phyloP scores from a whole-genome alignment of 64 coral and sea anemone species.

The Hydrozoanthus tunicans region DNA sequence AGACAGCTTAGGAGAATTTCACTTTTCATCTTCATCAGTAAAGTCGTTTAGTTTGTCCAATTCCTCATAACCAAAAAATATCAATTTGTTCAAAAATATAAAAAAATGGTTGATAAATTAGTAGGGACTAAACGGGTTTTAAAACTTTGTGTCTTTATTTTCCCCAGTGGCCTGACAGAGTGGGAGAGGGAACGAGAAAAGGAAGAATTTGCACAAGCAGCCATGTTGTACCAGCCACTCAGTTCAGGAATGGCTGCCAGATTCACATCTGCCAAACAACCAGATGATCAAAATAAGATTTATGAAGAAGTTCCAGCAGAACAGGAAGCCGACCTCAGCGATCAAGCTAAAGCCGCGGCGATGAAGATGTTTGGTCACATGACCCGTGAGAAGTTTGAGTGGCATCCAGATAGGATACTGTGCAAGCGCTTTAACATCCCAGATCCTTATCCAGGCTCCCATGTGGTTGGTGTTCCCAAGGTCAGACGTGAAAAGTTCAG shows the following conservation, averaged over 20 bases:
- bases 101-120: too few relatives aligned
- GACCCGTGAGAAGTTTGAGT: slow-evolving; percentile 89
- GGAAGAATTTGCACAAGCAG: slow-evolving; percentile 88
- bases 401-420: slow-evolving; percentile 89
- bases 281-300: slow-evolving; percentile 67
- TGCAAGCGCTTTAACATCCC: slow-evolving; percentile 99
- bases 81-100: too few relatives aligned
- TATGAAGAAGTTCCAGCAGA: slow-evolving; percentile 55
- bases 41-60: too few relatives aligned
- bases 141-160: neutral
- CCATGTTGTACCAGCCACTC: slow-evolving; percentile 75
- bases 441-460: slow-evolving; percentile 84
- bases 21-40: too few relatives aligned
- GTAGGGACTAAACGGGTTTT: neutral
- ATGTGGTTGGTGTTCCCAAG: slow-evolving; percentile 57
- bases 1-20: too few relatives aligned
- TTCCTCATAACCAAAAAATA: too few relatives aligned
- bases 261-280: slow-evolving; percentile 85
- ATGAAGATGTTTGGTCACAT: slow-evolving; percentile 98
- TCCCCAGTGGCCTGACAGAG: slow-evolving; percentile 75
- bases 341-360: slow-evolving; percentile 70
- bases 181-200: slow-evolving; percentile 96
- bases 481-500: slow-evolving; percentile 72
- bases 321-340: slow-evolving; percentile 27
- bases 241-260: slow-evolving; percentile 81